Evolutionary conservation across 2,888 invertebrate species (phyloP).

Genomic region (Eristalis arbustorum): DNA sequence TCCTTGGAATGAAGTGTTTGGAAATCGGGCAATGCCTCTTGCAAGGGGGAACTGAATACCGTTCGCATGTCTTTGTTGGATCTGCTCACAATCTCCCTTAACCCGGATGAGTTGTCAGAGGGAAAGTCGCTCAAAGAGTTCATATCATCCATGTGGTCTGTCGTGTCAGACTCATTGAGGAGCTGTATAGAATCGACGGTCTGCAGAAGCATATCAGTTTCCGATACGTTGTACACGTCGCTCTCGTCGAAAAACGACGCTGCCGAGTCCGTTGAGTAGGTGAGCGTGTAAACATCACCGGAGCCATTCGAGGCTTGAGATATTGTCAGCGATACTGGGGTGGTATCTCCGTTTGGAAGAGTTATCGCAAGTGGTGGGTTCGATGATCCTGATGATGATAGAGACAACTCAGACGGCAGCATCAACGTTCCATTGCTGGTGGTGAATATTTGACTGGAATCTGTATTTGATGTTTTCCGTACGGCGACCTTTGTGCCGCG

Average conservation of each 20-base stretch:
- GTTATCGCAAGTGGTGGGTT: slow-evolving; percentile 77
- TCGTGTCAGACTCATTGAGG: slow-evolving; percentile 84
- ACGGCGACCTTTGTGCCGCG: slow-evolving; percentile 86
- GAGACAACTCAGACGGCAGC: slow-evolving; percentile 77
- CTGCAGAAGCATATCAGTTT: slow-evolving; percentile 85
- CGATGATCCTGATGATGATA: slow-evolving; percentile 81
- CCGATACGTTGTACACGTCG: slow-evolving; percentile 88
- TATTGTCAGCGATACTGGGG: slow-evolving; percentile 79
- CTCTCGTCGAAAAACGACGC: slow-evolving; percentile 84
- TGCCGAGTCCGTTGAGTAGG: slow-evolving; percentile 83
- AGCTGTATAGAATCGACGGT: slow-evolving; percentile 84
- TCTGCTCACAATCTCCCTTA: slow-evolving; percentile 69
- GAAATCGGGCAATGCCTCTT: slow-evolving; percentile 90
- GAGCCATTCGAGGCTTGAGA: slow-evolving; percentile 78
- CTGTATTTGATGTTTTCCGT: slow-evolving; percentile 86
- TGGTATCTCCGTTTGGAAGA: slow-evolving; percentile 75
- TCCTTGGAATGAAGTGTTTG: slow-evolving; percentile 87
- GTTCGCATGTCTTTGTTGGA: slow-evolving; percentile 83
- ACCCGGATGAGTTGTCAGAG: slow-evolving; percentile 74
- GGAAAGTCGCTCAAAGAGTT: slow-evolving; percentile 52
- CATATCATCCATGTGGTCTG: slow-evolving; percentile 84
- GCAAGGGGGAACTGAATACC: slow-evolving; percentile 88
- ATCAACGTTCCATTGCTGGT: slow-evolving; percentile 80
- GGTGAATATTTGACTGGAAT: slow-evolving; percentile 82
- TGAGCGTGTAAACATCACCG: slow-evolving; percentile 83